Evolutionary conservation across 2,888 invertebrate genomes (phyloP).

Genomic region (Lithophane ornitopus): DNA sequence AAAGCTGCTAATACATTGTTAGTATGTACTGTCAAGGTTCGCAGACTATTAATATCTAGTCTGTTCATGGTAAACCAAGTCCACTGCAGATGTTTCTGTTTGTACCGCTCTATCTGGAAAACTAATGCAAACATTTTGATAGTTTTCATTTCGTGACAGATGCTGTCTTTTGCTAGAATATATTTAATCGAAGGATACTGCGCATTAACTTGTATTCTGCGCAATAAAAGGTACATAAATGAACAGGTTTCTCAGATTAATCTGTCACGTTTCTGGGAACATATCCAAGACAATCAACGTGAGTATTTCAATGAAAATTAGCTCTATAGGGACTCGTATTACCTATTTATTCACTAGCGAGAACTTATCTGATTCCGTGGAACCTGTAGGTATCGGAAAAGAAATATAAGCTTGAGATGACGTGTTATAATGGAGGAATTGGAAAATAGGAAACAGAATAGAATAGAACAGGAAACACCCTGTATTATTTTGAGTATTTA

Average conservation of each 20-base stretch:
- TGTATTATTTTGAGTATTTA: not conserved
- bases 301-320: not conserved
- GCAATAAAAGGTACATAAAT: conserved; percentile 32
- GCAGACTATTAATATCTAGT: conserved; percentile 45
- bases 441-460: too few relatives aligned
- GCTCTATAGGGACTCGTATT: not conserved
- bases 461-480: too few relatives aligned
- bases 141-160: not conserved
- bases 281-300: conserved; percentile 5
- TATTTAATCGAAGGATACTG: conserved; percentile 21
- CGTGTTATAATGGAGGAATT: not conserved
- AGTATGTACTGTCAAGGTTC: conserved; percentile 51
- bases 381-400: not conserved
- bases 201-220: conserved; percentile 19
- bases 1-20: conserved; percentile 32
- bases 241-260: conserved; percentile 16
- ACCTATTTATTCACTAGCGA: not conserved
- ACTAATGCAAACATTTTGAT: not conserved
- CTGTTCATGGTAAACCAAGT: conserved; percentile 46
- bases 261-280: conserved; percentile 2
- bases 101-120: not conserved
- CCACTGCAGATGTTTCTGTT: conserved; percentile 6
- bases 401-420: not conserved
- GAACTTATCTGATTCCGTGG: not conserved
- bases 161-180: not conserved